phyloP scores from a whole-genome alignment of 2,113 vertebrate species.

The Xiphias gladius region DNA sequence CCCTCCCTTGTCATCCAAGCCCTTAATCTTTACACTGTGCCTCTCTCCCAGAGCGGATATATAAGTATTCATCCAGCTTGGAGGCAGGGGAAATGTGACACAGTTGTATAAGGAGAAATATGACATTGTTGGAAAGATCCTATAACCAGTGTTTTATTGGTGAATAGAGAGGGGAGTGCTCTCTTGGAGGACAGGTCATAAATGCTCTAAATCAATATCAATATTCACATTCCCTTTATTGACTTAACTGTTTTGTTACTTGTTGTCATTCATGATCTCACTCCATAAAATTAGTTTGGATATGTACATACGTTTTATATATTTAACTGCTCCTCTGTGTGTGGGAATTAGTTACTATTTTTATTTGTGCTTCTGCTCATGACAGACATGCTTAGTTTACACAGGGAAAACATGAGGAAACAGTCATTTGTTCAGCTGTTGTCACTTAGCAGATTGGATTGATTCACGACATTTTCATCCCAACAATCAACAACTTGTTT shows the following conservation, averaged over 20 bases:
- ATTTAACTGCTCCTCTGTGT: slow-evolving; percentile 2
- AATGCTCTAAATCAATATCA: slow-evolving; percentile 68
- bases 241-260: slow-evolving; percentile 69
- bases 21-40: slow-evolving; percentile 76
- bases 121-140: slow-evolving; percentile 68
- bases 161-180: slow-evolving; percentile 53
- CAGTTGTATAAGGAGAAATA: slow-evolving; percentile 80
- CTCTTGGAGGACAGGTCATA: slow-evolving; percentile 65
- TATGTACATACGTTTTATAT: slow-evolving; percentile 31
- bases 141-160: slow-evolving; percentile 77
- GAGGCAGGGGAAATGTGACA: slow-evolving; percentile 72
- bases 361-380: slow-evolving; percentile 26
- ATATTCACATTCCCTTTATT: slow-evolving; percentile 74
- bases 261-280: slow-evolving; percentile 60
- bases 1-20: slow-evolving; percentile 73
- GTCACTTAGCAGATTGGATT: slow-evolving; percentile 56
- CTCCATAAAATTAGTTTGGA: slow-evolving; percentile 55
- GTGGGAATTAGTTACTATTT: slow-evolving; percentile 46
- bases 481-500: slow-evolving; percentile 52
- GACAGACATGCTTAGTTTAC: slow-evolving; percentile 38
- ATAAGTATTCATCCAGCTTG: slow-evolving; percentile 72
- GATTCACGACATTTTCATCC: slow-evolving; percentile 57
- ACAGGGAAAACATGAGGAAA: slow-evolving; percentile 15
- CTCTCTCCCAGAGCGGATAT: slow-evolving; percentile 69
- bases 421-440: slow-evolving; percentile 62